Percentiles rank a stretch among this genome's conserved stretches.
Evolutionary conservation across 2,797 vertebrate genomes (phyloP).

Genomic region (Babyrousa celebensis): DNA sequence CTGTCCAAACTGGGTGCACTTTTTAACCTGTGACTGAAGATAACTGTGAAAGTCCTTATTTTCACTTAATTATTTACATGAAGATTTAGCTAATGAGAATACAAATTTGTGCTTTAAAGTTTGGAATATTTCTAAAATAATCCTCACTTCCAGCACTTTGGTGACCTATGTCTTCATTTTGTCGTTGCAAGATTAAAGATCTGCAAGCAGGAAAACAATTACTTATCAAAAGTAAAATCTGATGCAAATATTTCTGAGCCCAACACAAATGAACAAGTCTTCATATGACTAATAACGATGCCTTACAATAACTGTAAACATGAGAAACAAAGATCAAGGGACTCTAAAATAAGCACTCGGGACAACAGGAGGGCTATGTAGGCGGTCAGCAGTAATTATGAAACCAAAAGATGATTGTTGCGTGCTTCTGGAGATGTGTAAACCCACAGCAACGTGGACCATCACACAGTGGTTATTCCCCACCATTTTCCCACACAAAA

Average conservation of each 20-base stretch:
- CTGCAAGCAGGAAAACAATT: constrained; percentile 28
- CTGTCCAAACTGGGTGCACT: neutral
- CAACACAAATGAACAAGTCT: constrained; percentile 71
- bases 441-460: neutral
- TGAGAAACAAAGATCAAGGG: constrained; percentile 63
- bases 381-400: neutral
- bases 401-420: neutral
- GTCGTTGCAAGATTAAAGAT: constrained; percentile 46
- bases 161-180: constrained; percentile 4
- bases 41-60: neutral
- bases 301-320: constrained; percentile 58
- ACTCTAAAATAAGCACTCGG: constrained; percentile 59
- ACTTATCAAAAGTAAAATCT: constrained; percentile 73
- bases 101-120: constrained; percentile 42
- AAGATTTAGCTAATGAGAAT: constrained; percentile 10
- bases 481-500: neutral
- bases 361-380: constrained; percentile 8
- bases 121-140: constrained; percentile 49
- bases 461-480: neutral
- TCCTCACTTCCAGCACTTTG: neutral
- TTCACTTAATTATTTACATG: constrained; percentile 3
- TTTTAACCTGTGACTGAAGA: neutral
- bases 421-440: neutral
- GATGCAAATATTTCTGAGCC: constrained; percentile 64
- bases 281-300: constrained; percentile 70